These are phyloP conservation scores for Epinotia ramella DNA, from an alignment of 2,888 invertebrate genomes.

Conservation along the genomic window DNA sequence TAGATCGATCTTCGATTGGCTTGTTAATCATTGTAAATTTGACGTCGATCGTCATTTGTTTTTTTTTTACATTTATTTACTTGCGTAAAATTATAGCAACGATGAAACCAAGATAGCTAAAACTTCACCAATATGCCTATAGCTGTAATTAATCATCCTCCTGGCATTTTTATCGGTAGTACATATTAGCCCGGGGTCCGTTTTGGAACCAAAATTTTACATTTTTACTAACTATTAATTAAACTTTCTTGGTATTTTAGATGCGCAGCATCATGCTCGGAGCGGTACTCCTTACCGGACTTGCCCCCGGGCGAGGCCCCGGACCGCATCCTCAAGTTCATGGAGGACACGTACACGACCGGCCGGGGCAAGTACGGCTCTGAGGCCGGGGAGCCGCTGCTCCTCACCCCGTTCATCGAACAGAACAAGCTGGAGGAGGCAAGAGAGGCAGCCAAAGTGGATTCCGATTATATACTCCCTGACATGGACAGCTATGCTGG, in stretches of 20 bases:
- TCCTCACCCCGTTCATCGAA: slow-evolving; percentile 84
- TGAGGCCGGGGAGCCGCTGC: slow-evolving; percentile 81
- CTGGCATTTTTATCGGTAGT: no score
- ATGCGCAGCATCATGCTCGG: slow-evolving; percentile 57
- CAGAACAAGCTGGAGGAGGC: slow-evolving; percentile 81
- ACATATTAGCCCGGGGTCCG: no score
- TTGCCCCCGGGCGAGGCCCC: slow-evolving; percentile 78
- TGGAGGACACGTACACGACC: slow-evolving; percentile 71
- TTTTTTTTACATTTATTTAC: no score
- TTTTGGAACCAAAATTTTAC: no score
- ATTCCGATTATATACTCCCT: slow-evolving; percentile 70
- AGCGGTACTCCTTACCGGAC: slow-evolving; percentile 67
- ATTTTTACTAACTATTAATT: neutral
- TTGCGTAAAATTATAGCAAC: no score
- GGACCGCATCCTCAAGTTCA: slow-evolving; percentile 75
- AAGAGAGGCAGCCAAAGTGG: slow-evolving; percentile 74
- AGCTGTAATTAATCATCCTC: no score
- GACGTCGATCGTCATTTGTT: no score
- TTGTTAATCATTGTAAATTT: no score
- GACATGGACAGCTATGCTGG: slow-evolving; percentile 81
- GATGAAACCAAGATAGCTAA: no score
- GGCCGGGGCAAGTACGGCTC: slow-evolving; percentile 60
- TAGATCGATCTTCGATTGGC: no score
- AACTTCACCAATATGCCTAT: no score
- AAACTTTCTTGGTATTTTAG: slow-evolving; percentile 52